Conservation (phyloP, 2,113 vertebrate genomes). For the Neolamprologus cancellatus region DNA sequence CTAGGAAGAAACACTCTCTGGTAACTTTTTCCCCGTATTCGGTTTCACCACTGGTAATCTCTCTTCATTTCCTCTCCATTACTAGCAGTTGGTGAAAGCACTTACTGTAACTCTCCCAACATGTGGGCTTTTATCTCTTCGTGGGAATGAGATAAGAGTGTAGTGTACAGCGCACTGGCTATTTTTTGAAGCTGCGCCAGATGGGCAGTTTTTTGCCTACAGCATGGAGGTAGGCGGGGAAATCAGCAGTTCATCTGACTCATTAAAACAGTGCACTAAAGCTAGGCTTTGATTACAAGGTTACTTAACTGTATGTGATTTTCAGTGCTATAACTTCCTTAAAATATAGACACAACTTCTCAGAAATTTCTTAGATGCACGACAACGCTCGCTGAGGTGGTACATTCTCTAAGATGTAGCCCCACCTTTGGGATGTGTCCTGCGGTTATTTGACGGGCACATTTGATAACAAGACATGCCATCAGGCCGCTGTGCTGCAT, state of each 20-base stretch:
- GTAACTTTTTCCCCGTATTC: conserved; percentile 70
- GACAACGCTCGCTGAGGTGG: not conserved
- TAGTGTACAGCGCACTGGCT: not conserved
- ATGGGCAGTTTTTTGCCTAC: conserved; percentile 3
- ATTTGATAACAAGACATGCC: not conserved
- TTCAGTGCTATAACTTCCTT: not conserved
- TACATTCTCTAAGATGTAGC: not conserved
- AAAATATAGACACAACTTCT: not conserved
- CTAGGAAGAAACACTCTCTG: conserved; percentile 97
- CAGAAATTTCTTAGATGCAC: not conserved
- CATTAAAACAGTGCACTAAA: not conserved
- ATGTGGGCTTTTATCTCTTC: conserved; percentile 32
- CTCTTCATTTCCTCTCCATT: conserved; percentile 38
- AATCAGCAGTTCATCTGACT: not conserved
- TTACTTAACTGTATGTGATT: not conserved
- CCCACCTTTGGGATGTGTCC: not conserved
- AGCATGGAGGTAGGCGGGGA: not conserved
- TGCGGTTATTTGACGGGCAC: not conserved
- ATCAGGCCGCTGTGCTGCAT: not conserved
- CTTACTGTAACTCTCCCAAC: conserved; percentile 31
- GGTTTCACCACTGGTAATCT: not conserved
- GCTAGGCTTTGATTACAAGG: not conserved
- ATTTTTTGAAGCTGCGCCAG: conserved; percentile 2
- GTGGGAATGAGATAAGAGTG: not conserved
- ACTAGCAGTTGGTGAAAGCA: conserved; percentile 19